Base-by-base conservation (phyloP, 1,140 invertebrate species). In the Gonatopus flavifemur region DNA sequence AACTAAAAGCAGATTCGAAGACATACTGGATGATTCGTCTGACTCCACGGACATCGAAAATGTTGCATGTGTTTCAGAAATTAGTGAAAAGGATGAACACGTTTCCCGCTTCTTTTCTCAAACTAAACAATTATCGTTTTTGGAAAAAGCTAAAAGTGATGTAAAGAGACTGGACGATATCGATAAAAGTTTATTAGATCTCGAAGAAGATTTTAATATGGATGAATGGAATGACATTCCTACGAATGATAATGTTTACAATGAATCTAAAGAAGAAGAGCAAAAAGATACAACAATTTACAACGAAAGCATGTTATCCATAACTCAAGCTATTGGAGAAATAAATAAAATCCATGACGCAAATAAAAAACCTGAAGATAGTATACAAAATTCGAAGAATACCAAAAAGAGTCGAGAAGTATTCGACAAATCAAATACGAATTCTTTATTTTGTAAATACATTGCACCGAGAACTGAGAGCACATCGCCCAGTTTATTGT, bases 1-100 rank as follows among this genome's bases (percentile, higher is more conserved):
- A n/a, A n/a, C n/a, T n/a, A n/a, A n/a, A n/a, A 22, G 42, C 12
- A 51, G 16, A 13, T 69, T 69, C 18, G 66, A 69, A 33, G 51
- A 56, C 37, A 48, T 69, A 20, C 33, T 69, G 4, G 43, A 68
- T 41, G 52, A 62, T 3, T 49, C 53, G 8, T 59, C 58, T 4
- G 62, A 64, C 30, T 62, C 63, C 2, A 43, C 41, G 47, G 20
- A n/a, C n/a, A 20, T 43, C 3, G 57, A 53, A 15, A 22, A 10
- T 16, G 30, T 22, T 24, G 20, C 9, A 21, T 21, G n/a, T n/a
- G 32, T 21, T 36, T 37, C n/a, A 4, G 6, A 33, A 15, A 35
- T 9, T 16, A 13, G 1, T 22, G 16, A 46, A 12, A 24, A 30
- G 12, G 12, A n/a, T n/a, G n/a, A n/a, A n/a, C n/a, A n/a, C n/a